Conservation (phyloP, 2,797 vertebrate genomes). For the Malacoraja senta region DNA sequence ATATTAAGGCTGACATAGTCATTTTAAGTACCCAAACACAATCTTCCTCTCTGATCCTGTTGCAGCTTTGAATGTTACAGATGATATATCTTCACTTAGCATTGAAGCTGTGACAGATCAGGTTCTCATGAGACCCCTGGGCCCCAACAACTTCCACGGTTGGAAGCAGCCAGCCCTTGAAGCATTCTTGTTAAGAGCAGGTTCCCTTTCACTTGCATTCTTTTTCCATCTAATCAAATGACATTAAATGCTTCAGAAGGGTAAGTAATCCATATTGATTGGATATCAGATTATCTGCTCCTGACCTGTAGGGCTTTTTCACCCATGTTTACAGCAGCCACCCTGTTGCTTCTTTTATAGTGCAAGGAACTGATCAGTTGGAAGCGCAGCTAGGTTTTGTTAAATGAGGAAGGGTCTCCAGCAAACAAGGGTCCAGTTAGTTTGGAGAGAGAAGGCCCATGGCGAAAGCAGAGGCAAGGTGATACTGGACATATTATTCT, state of each 20-base stretch:
- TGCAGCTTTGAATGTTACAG: background rate
- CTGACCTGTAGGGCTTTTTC: background rate
- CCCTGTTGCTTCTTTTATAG: conserved; percentile 28
- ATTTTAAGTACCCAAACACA: conserved; percentile 2
- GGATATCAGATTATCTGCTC: background rate
- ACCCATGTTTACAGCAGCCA: background rate
- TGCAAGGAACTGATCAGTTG: conserved; percentile 49
- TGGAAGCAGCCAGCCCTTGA: background rate
- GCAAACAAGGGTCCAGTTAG: background rate
- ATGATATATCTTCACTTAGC: background rate
- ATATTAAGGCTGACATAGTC: background rate
- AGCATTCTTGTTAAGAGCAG: background rate
- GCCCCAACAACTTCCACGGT: background rate
- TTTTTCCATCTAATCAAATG: conserved; percentile 13
- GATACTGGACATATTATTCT: background rate
- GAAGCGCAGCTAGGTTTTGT: conserved; percentile 49
- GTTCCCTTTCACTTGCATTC: conserved; percentile 25
- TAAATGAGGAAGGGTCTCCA: conserved; percentile 40
- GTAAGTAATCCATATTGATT: background rate
- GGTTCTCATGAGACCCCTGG: background rate
- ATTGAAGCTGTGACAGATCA: conserved; percentile 1
- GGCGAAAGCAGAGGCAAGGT: background rate
- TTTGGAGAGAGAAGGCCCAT: background rate
- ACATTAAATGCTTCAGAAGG: background rate
- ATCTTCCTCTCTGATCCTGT: background rate